Conservation (phyloP, 2,113 vertebrate genomes). For the Bungarus multicinctus region DNA sequence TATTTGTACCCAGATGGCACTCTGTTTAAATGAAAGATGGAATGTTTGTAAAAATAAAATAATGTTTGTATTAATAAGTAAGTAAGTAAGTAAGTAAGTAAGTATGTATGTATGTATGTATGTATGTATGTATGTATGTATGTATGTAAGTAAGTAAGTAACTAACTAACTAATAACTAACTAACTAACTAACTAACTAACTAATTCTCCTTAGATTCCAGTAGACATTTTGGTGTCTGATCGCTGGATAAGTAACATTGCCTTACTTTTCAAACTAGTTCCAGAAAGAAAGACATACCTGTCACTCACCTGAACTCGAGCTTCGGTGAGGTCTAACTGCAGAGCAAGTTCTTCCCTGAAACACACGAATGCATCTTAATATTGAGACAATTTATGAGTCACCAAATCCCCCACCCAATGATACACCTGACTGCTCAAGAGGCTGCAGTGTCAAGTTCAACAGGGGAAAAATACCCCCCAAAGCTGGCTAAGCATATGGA, state of each 20-base stretch:
- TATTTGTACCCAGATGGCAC: too few relatives aligned
- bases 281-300: not conserved
- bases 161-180: too few relatives aligned
- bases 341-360: slow-evolving; percentile 70
- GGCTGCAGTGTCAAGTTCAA: not conserved
- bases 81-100: too few relatives aligned
- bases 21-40: too few relatives aligned
- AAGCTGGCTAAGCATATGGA: not conserved
- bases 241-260: not conserved
- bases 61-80: too few relatives aligned
- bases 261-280: not conserved
- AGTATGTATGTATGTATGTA: too few relatives aligned
- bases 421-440: not conserved
- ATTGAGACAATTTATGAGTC: not conserved
- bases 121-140: too few relatives aligned
- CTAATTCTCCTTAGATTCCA: not conserved
- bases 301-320: slow-evolving; percentile 70
- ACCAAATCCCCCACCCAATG: not conserved
- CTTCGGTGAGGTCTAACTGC: slow-evolving; percentile 70
- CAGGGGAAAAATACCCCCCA: not conserved
- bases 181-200: too few relatives aligned
- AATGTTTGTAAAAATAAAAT: too few relatives aligned
- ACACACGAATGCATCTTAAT: not conserved
- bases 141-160: too few relatives aligned
- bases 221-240: not conserved